Percentiles rank a stretch among this genome's conserved stretches.
Evolutionary conservation across 2,888 invertebrate genomes (phyloP).

Genomic region (Amphipoea lucens): DNA sequence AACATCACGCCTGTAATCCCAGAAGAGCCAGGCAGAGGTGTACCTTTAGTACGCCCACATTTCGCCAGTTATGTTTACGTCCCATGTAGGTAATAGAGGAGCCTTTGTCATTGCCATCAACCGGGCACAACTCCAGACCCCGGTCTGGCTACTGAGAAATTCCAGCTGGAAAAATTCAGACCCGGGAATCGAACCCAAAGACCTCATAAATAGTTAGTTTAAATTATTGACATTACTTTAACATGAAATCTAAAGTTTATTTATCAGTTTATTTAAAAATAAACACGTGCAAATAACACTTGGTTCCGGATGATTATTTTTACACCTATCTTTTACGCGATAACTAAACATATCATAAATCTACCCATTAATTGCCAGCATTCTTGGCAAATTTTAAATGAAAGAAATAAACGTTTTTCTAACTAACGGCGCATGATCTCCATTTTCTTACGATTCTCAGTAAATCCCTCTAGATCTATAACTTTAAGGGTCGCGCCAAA

Average conservation of each 20-base stretch:
- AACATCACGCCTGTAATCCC: background rate
- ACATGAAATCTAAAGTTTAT: background rate
- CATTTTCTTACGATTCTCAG: conserved; percentile 3
- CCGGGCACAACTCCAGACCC: too few relatives aligned
- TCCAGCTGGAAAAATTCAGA: too few relatives aligned
- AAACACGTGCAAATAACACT: background rate
- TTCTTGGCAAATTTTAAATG: conserved; percentile 44
- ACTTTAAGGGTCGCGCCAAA: conserved; percentile 5
- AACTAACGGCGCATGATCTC: conserved; percentile 7
- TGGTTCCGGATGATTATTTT: conserved; percentile 24
- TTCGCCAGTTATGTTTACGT: too few relatives aligned
- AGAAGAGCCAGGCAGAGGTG: too few relatives aligned
- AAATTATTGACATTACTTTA: background rate
- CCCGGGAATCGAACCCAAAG: background rate
- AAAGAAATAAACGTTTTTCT: conserved; percentile 18
- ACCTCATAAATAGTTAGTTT: background rate
- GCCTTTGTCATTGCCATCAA: too few relatives aligned
- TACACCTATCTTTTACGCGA: conserved; percentile 30
- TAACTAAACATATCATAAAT: conserved; percentile 29
- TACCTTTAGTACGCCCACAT: background rate
- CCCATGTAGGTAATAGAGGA: too few relatives aligned
- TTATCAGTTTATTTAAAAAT: conserved; percentile 1
- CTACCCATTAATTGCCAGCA: conserved; percentile 50
- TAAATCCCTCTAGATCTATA: conserved; percentile 4
- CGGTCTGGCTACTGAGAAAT: too few relatives aligned